These are phyloP conservation scores for Tricholaema leucomelas DNA, from an alignment of 2,113 vertebrate genomes.

Conservation along the genomic window DNA sequence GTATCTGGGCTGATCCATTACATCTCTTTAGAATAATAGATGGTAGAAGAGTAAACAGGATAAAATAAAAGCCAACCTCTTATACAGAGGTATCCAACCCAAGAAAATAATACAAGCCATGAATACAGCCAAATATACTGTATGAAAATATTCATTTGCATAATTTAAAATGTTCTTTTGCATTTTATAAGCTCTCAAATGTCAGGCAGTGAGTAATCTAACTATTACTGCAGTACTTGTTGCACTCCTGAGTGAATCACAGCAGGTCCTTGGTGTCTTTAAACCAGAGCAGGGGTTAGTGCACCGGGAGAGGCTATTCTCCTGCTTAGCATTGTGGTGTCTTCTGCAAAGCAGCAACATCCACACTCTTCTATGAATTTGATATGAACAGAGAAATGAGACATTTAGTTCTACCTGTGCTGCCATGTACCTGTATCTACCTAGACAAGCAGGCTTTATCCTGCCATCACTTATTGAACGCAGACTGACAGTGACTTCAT, in stretches of 20 bases:
- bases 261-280: constrained; percentile 47
- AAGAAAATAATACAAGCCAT: constrained; percentile 43
- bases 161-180: constrained; percentile 70
- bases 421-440: constrained; percentile 1
- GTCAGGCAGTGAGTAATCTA: constrained; percentile 60
- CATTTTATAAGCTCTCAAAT: constrained; percentile 59
- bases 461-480: constrained; percentile 18
- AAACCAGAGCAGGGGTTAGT: constrained; percentile 41
- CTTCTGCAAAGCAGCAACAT: not conserved
- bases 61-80: constrained; percentile 3
- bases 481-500: not conserved
- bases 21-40: constrained; percentile 48
- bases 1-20: constrained; percentile 49
- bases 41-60: constrained; percentile 27
- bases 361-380: not conserved
- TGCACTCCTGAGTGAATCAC: constrained; percentile 45
- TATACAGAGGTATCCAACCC: constrained; percentile 32
- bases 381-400: not conserved
- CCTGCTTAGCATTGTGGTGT: not conserved
- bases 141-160: constrained; percentile 65
- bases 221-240: constrained; percentile 7
- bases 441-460: not conserved
- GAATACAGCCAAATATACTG: constrained; percentile 53
- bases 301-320: not conserved
- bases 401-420: not conserved